Evolutionary conservation across 2,888 invertebrate species (phyloP), one percentile per base, ranked within the genome.

Genomic region (Carabus problematicus): DNA sequence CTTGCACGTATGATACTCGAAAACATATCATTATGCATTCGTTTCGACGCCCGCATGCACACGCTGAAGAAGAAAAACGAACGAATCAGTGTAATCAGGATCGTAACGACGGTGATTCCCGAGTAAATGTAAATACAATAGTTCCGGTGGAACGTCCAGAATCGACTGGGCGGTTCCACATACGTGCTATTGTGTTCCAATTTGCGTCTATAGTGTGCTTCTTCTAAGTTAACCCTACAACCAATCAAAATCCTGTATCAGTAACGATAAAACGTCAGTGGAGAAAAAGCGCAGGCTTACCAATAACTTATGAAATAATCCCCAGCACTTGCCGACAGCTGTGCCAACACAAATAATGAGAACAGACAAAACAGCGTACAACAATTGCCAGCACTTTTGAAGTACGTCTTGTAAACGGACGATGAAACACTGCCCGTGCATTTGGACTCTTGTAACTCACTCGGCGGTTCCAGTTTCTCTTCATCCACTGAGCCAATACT

Each of bases 281-380:
- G 6, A 29, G 6, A 29, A 29, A 6, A 6, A 29, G 6, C 6
- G 29, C 29, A 29, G 29, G 76, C 83, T 82, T 77, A 89, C 89
- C 90, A 91, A 76, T 84, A 88, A 71, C 89, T 87, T 64, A 92
- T 84, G 85, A 88, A 92, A 75, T 86, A 91, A 78, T 93, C 93
- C 0, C 87, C 87, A 0, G 84, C 80, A 70, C 88, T 91, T 1
- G 86, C 89, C n/a, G 85, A 77, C 0, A 80, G 76, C 73, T 91
- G 89, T 0, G 90, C 84, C 11, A 86, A 11, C 0, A 89, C 8
- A 73, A 86, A 87, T 7, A 85, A 75, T 0, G 84, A 70, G 1
- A 85, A 72, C 55, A 88, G 75, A 0, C 83, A 72, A 1, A 82
- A 71, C 1, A 85, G 79, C 4, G 82, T 74, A 43, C 80, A 81